Base-by-base conservation (phyloP, 2,113 vertebrate genomes). In the Hemichromis elongatus region DNA sequence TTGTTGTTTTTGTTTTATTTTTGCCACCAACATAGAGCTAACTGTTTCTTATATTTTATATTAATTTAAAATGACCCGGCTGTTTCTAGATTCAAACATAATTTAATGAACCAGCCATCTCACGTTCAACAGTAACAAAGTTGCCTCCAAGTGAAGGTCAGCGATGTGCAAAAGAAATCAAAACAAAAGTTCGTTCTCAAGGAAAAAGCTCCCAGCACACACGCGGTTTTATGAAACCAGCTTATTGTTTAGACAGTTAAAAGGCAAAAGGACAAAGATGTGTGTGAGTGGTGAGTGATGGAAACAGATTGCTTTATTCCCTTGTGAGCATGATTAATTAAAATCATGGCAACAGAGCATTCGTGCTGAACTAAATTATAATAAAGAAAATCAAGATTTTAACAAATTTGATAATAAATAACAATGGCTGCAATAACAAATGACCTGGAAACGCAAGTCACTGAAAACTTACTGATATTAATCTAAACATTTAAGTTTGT, bases 111-210 rank as follows among this genome's bases (percentile, higher is more conserved):
- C 5, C 26, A 35, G 18, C 81, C n/a, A 6, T 75, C 57, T 83
- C 24, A 42, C 42, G 52, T 55, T 73, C n/a, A 68, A 14, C 56
- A 3, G 13, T 75, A 47, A 84, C 78, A 73, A 50, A 84, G 83
- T 50, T 13, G 28, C 30, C 37, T 73, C 59, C 14, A 2, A 52
- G 68, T 37, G 80, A 90, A 90, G 88, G 87, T 87, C 87, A 9
- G 75, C 1, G 7, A 9, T 24, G 55, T 24, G 19, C 77, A 66
- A 87, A 85, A 85, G 30, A 81, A 88, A 53, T 19, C 28, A 70
- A 78, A 52, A 7, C 37, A 50, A 78, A 84, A 59, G 55, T 90
- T 87, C 33, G n/a, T 61, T 87, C 77, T 90, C 82, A 87, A 91
- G 82, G 82, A 75, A 9, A 91, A 82, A 75, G 47, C 83, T 59